Evolutionary conservation across 2,888 invertebrate genomes (phyloP).

Genomic region (Melangyna quadrimaculata): DNA sequence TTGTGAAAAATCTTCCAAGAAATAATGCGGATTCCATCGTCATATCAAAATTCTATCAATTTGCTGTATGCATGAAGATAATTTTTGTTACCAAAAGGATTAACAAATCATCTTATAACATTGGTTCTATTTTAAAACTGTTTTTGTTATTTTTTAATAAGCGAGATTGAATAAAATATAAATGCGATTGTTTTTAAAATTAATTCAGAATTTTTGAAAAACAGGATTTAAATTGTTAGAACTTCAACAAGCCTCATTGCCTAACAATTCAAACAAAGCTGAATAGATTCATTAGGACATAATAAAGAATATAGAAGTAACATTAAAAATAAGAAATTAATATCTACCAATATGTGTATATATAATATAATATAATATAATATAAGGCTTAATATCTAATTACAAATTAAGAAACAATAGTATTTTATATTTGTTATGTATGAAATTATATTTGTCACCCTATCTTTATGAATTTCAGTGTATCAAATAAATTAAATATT

Average conservation of each 20-base stretch:
- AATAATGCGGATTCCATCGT: too few species aligned
- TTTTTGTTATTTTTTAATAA: too few species aligned
- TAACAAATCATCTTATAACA: too few species aligned
- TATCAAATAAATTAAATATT: background rate
- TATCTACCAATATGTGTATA: background rate
- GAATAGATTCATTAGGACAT: slow-evolving; percentile 39
- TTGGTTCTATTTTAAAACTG: too few species aligned
- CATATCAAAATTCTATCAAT: too few species aligned
- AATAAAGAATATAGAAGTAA: background rate
- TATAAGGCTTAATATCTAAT: background rate
- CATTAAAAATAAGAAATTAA: background rate
- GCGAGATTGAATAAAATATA: too few species aligned
- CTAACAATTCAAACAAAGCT: slow-evolving; percentile 63
- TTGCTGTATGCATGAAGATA: too few species aligned
- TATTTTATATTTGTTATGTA: background rate
- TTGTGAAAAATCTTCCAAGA: too few species aligned
- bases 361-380: background rate
- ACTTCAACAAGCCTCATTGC: slow-evolving; percentile 39
- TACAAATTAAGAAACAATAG: background rate
- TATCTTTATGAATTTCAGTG: background rate
- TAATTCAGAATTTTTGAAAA: background rate
- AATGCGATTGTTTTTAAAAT: background rate
- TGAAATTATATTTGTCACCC: background rate
- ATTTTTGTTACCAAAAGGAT: too few species aligned
- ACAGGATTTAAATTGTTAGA: background rate